These are phyloP conservation scores for Acrobasis suavella DNA, from an alignment of 2,888 invertebrate genomes.

Conservation along the genomic window DNA sequence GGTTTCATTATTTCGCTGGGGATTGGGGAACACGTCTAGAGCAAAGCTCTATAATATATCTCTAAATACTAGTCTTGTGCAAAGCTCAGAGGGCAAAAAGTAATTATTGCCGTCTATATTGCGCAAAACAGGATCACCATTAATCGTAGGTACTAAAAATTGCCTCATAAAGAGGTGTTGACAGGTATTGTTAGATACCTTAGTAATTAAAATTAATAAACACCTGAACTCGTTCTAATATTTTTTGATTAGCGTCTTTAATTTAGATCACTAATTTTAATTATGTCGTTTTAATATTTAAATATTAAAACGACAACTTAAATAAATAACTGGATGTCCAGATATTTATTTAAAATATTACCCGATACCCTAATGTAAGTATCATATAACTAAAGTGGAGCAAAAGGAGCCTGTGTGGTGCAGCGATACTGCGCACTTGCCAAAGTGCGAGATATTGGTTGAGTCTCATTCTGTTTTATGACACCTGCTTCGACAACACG, in stretches of 20 bases:
- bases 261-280: no score
- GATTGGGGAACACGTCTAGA: not conserved
- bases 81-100: constrained; percentile 1
- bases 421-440: no score
- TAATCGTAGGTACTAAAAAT: not conserved
- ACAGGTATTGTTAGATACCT: not conserved
- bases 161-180: not conserved
- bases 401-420: no score
- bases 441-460: no score
- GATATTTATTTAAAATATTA: no score
- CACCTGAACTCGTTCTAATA: not conserved
- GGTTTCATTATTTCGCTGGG: constrained; percentile 11
- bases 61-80: not conserved
- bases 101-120: constrained; percentile 11
- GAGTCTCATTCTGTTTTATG: no score
- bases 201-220: not conserved
- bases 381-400: not conserved
- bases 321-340: not conserved
- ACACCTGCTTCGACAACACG: no score
- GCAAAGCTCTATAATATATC: no score
- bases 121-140: not conserved
- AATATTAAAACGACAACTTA: no score
- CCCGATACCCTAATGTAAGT: no score
- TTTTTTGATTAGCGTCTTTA: no score
- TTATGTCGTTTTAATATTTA: no score